Conservation (phyloP, 2,797 vertebrate genomes). For the Bradypodion pumilum region DNA sequence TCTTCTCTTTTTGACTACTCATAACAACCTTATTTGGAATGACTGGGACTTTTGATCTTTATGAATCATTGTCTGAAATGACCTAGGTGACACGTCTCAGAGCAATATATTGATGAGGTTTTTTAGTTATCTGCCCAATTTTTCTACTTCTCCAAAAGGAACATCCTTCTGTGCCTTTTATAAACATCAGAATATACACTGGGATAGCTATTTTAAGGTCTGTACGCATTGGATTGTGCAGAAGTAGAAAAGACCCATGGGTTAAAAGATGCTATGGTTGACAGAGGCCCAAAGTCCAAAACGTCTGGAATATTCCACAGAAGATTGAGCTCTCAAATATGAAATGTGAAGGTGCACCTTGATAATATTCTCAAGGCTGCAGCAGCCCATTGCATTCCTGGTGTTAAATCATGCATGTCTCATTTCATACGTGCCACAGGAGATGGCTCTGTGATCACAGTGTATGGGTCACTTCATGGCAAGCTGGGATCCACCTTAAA, state of each 20-base stretch:
- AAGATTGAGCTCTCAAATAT: not conserved
- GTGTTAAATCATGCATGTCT: too few species aligned
- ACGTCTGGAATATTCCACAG: not conserved
- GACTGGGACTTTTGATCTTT: not conserved
- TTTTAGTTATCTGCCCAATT: not conserved
- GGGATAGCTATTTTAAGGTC: not conserved
- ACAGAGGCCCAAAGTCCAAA: too few species aligned
- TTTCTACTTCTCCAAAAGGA: not conserved
- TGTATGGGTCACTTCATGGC: too few species aligned
- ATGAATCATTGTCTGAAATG: not conserved
- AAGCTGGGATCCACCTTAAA: too few species aligned
- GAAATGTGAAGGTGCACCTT: too few species aligned
- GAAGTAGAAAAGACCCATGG: too few species aligned
- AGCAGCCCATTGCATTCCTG: too few species aligned
- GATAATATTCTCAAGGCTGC: too few species aligned
- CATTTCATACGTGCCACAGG: too few species aligned
- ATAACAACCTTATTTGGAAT: not conserved
- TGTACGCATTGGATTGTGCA: too few species aligned
- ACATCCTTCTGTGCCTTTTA: not conserved
- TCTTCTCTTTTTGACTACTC: too few species aligned
- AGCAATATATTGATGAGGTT: not conserved
- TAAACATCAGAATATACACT: not conserved
- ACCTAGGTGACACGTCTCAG: not conserved
- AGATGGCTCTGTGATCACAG: too few species aligned
- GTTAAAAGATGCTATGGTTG: not conserved